Base-by-base conservation (phyloP, 1,140 invertebrate genomes). In the Drepana arcuata region DNA sequence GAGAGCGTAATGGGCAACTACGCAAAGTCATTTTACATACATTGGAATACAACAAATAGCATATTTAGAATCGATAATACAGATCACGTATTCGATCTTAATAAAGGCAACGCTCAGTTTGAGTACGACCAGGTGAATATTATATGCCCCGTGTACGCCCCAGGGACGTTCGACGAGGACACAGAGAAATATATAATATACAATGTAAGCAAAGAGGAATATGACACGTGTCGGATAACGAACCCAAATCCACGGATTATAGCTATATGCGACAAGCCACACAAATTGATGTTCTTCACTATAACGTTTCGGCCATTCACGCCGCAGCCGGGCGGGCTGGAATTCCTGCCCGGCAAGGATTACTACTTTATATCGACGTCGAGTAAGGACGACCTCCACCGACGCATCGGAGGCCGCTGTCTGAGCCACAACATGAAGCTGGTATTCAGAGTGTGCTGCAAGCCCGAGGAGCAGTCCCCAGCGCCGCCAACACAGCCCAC, bases 11-110 rank as follows among this genome's bases (percentile, higher is more conserved):
- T 93, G 68, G 92, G 91, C 46, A 91, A 91, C 68, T 91, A 91
- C 78, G 91, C 91, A 30, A 93, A 93, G 75, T 90, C 91, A 10
- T 93, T 93, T 77, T 91, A 90, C 78, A 92, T 93, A 83, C 91
- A 93, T 64, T 93, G 92, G 92, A 93, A 93, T 83, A 93, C 91
- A 49, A 92, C 91, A 16, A 93, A 93, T 75, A 92, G 62, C 84
- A 97, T 95, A 89, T 97, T 97, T 86, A 90, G 95, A 74, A 97
- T 97, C 89, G 95, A 97, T 88, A 97, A 97, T 81, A 97, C 95
- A 15, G 95, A 97, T 83, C 95, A 97, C 83, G 95, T 97, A 74
- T 96, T 97, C 73, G 95, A 97, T 82, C 93, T 97, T 45, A 97
- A 97, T 86, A 94, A 95, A 83, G 93, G 94, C 47, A 97, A 96